Conservation (phyloP, 2,888 invertebrate genomes). For the Peribatodes rhomboidaria region DNA sequence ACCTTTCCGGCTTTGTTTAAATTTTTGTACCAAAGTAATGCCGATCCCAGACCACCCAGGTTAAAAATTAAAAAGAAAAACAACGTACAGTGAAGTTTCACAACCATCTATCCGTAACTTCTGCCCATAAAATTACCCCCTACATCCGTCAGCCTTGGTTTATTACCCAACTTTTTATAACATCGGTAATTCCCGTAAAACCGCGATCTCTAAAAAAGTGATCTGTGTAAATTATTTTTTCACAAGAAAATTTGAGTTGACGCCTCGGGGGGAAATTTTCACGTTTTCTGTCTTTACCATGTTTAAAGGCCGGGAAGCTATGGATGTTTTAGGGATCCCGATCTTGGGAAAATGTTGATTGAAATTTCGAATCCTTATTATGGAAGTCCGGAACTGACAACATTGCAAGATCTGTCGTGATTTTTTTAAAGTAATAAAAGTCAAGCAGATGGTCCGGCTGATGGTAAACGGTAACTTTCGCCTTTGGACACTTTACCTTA, state of each 20-base stretch:
- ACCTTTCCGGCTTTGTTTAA: neutral
- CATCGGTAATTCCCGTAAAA: conserved; percentile 28
- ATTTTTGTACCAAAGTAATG: neutral
- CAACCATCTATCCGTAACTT: conserved; percentile 11
- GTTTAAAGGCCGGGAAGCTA: neutral
- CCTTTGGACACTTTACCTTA: too few relatives aligned
- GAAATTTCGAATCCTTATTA: neutral
- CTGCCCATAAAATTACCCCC: conserved; percentile 19
- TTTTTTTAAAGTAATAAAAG: too few relatives aligned
- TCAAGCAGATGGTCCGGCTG: too few relatives aligned
- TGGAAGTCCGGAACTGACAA: neutral
- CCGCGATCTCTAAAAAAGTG: conserved; percentile 38
- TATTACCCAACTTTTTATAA: conserved; percentile 35
- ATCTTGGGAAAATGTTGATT: neutral
- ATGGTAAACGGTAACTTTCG: too few relatives aligned
- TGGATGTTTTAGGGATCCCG: conserved; percentile 6
- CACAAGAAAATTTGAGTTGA: conserved; percentile 42
- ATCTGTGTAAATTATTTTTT: conserved; percentile 51
- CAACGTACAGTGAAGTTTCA: conserved; percentile 12
- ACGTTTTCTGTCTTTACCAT: conserved; percentile 19
- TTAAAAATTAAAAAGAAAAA: conserved; percentile 14
- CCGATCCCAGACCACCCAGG: conserved; percentile 6
- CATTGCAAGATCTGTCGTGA: too few relatives aligned
- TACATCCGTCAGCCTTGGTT: conserved; percentile 23
- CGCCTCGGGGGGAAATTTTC: conserved; percentile 38